Base-by-base conservation (phyloP, 2,888 invertebrate genomes). In the Ormia ochracea region DNA sequence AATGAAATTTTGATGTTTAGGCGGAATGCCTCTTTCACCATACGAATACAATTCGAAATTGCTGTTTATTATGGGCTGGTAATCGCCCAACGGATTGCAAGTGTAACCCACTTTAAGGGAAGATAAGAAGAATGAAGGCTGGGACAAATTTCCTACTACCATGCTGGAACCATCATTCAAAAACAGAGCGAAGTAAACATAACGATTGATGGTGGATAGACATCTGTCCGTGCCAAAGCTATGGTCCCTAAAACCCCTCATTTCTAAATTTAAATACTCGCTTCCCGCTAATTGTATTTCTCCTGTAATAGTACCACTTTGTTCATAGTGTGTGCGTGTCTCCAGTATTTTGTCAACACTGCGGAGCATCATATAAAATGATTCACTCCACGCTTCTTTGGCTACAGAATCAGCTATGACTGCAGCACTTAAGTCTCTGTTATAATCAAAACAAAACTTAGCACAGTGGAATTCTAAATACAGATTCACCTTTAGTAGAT, bases 281-380 rank as follows among this genome's bases (percentile, higher is more conserved):
- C 88, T 82, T 4, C 91, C 91, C 6, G 92, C 91, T 2, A 95
- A 89, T 61, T 89, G 89, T 59, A 94, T 88, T 28, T 90, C 91
- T 61, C 94, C 95, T 28, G 90, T 90, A 66, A 95, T 85, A 3
- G 88, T 88, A 0, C 96, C 95, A 89, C 94, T 94, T 89, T 96
- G 96, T 85, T 96, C 96, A 87, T 96, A 96, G 85, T 96, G 96
- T 0, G 93, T 93, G 85, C 96, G 95, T 23, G 83, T 85, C 23
- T 85, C 86, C 10, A 88, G 69, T 28, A 87, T 85, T 48, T 82
- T 83, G 73, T 88, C 91, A 85, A 95, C 93, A 90, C 91, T 90
- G 93, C 92, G 36, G 93, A 91, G 26, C 90, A 91, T 68, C 93
- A 89, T 85, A 93, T 87, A 96, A 87, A 94, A 94, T 63, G 92